Evolutionary conservation across 2,797 vertebrate species (phyloP), one percentile per base, ranked within the genome.

Genomic region (Neosilurus hyrtlii): DNA sequence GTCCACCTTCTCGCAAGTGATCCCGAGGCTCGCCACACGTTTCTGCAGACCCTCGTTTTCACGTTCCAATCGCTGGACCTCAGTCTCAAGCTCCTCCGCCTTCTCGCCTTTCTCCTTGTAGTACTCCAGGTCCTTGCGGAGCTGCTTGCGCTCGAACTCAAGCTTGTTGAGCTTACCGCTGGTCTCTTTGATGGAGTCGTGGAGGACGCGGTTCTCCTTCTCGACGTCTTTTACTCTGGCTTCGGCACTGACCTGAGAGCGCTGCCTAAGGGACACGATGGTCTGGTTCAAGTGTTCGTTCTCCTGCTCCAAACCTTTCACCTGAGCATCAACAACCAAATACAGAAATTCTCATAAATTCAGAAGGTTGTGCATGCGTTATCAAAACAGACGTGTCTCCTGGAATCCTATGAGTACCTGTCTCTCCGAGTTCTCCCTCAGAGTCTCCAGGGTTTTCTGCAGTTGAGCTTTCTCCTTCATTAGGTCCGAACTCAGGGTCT

Each of bases 401-500:
- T 15, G 24, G 14, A 3, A 26, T 30, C 26, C 24, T 14, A 2
- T 18, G 1, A 24, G 15, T 78, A 98, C 97, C 95, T 99, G 97
- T 95, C 97, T 94, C 88, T 99, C 97, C 0, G 97, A 97, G 93
- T 97, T 98, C 91, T 98, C 97, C 83, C 93, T 88, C 51, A 99
- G 94, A 0, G 94, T 95, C 92, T 99, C 97, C 84, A 99, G 94
- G 5, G 95, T 95, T 88, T 97, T 98, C 93, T 99, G 96, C 91
- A 99, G 95, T 84, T 98, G 94, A 51, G 94, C 94, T 88, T 99
- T 99, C 88, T 99, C 97, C 91, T 98, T 99, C 96, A 97, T 95
- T 91, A 99, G 92, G 91, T 98, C 98, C 18, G 95, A 95, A 82
- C 95, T 97, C 88, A 98, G 93, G 65, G 92, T 94, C 87, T 99